Percentiles rank a stretch among this genome's conserved stretches.
phyloP scores from a whole-genome alignment of 64 coral and sea anemone species.

The Catalaphyllia jardinei region DNA sequence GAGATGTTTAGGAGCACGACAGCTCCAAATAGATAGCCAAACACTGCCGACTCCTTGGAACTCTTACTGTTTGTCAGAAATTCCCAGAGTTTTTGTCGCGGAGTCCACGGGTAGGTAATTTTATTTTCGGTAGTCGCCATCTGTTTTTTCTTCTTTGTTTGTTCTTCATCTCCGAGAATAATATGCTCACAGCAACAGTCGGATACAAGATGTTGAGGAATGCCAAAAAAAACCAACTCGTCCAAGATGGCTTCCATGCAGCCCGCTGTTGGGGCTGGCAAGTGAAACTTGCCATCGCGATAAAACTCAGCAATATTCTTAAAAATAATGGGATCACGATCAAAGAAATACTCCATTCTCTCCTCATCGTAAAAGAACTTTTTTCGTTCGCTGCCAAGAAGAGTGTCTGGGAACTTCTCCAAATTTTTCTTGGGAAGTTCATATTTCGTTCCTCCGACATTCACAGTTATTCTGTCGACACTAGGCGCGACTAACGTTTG shows the following conservation, averaged over 20 bases:
- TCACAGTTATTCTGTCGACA: slow-evolving; percentile 62
- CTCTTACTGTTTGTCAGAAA: slow-evolving; percentile 72
- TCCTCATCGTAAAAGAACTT: slow-evolving; percentile 64
- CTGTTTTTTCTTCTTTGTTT: slow-evolving; percentile 43
- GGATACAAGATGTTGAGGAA: slow-evolving; percentile 73
- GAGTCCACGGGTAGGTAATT: slow-evolving; percentile 13
- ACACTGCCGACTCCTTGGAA: slow-evolving; percentile 47
- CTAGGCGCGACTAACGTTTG: slow-evolving; percentile 25
- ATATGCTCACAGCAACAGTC: slow-evolving; percentile 86
- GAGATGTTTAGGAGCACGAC: slow-evolving; percentile 84
- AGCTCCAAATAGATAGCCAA: slow-evolving; percentile 67
- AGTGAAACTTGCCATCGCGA: slow-evolving; percentile 72
- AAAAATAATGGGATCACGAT: slow-evolving; percentile 79
- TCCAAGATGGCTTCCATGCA: slow-evolving; percentile 79
- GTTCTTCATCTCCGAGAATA: slow-evolving; percentile 38
- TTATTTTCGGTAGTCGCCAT: slow-evolving; percentile 22
- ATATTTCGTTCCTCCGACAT: slow-evolving; percentile 84
- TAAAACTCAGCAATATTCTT: slow-evolving; percentile 81
- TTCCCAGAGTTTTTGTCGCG: slow-evolving; percentile 68
- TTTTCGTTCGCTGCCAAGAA: slow-evolving; percentile 73
- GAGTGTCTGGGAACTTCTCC: slow-evolving; percentile 70
- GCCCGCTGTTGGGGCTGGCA: slow-evolving; percentile 29
- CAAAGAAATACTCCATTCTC: slow-evolving; percentile 86
- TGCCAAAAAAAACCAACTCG: slow-evolving; percentile 75
- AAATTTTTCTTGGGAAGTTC: slow-evolving; percentile 78